phyloP scores from a whole-genome alignment of 2,797 vertebrate species.

The Cuniculus paca region DNA sequence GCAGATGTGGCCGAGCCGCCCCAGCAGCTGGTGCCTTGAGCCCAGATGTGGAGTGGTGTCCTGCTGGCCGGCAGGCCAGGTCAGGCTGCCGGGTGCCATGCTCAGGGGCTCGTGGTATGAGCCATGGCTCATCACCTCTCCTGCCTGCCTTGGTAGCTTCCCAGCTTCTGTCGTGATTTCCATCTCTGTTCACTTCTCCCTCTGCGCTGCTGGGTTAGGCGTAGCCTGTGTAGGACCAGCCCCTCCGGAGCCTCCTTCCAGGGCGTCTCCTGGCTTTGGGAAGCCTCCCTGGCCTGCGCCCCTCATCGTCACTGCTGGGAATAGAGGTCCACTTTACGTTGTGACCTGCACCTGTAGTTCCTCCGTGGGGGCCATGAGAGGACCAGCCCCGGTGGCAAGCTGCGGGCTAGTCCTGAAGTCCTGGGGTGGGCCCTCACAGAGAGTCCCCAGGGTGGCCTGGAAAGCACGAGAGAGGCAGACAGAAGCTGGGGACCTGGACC shows the following conservation, averaged over 20 bases:
- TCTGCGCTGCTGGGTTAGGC: not conserved
- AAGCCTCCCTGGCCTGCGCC: accelerated
- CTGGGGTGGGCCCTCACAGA: not conserved
- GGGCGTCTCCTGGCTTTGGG: not conserved
- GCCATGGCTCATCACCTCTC: not conserved
- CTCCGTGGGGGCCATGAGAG: not conserved
- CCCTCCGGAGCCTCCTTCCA: not conserved
- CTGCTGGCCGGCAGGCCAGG: not conserved
- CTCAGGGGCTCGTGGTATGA: not conserved
- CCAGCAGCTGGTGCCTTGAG: not conserved
- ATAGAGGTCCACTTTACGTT: not conserved
- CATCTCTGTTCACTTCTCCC: constrained; percentile 30
- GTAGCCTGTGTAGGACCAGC: not conserved
- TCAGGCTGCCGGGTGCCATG: not conserved
- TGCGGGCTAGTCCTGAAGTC: not conserved
- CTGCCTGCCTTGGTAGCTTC: constrained; percentile 28
- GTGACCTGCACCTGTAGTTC: not conserved
- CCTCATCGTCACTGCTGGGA: not conserved
- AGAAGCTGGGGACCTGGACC: not conserved
- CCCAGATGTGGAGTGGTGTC: not conserved
- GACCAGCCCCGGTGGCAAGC: not conserved
- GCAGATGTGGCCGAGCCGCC: not conserved
- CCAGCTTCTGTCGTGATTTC: constrained; percentile 44
- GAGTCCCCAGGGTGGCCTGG: not conserved
- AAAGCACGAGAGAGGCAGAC: not conserved